Evolutionary conservation across 2,797 vertebrate genomes (phyloP).

Genomic region (Manis javanica): DNA sequence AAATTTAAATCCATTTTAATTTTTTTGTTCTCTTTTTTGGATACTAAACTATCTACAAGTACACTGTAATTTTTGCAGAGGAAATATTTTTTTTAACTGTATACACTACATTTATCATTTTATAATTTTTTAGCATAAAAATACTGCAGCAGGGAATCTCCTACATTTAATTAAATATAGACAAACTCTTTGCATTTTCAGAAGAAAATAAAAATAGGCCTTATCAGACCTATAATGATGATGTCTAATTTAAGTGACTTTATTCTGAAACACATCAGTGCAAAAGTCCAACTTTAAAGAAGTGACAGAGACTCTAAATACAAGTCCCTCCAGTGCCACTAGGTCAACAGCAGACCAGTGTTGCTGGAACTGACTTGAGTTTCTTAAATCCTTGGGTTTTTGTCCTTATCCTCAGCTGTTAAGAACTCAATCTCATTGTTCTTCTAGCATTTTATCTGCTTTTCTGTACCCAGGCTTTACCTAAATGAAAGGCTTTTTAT

Average conservation of each 20-base stretch:
- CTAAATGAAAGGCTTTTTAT: conserved; percentile 25
- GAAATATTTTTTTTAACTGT: conserved; percentile 34
- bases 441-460: conserved; percentile 27
- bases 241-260: background rate
- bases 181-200: conserved; percentile 21
- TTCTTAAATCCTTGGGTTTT: background rate
- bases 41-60: background rate
- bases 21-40: background rate
- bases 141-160: conserved; percentile 20
- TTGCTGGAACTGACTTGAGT: background rate
- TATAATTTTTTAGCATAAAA: conserved; percentile 31
- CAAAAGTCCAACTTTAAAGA: background rate
- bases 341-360: background rate
- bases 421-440: background rate
- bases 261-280: background rate
- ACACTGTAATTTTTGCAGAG: background rate
- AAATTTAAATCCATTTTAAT: background rate
- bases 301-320: background rate
- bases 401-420: background rate
- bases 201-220: conserved; percentile 18
- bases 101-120: conserved; percentile 34
- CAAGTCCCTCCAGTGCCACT: background rate
- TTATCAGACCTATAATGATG: background rate
- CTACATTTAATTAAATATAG: background rate
- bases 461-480: conserved; percentile 28